These are phyloP conservation scores for Camponotus fellah DNA, from an alignment of 2,888 invertebrate genomes.

Conservation along the genomic window DNA sequence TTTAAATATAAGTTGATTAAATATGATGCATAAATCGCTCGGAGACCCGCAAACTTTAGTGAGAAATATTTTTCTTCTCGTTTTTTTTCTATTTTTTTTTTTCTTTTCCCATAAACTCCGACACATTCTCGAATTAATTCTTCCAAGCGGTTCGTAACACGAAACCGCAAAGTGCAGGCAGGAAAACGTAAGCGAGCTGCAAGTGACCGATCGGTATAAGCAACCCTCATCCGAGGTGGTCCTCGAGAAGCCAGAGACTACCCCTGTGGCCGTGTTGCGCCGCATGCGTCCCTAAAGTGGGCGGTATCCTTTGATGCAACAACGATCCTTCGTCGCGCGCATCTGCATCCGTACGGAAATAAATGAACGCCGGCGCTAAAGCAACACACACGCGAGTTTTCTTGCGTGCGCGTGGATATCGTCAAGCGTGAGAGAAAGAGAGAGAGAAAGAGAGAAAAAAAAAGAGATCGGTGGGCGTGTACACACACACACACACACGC, in stretches of 20 bases:
- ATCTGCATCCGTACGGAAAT: conserved; percentile 36
- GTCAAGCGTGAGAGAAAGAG: conserved; percentile 69
- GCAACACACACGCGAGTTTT: conserved; percentile 19
- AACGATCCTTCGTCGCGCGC: conserved; percentile 24
- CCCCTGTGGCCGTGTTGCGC: neutral
- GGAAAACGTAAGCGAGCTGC: conserved; percentile 2
- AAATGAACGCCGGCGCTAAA: conserved; percentile 56
- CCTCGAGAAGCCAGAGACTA: conserved; percentile 28
- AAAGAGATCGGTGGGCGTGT: conserved; percentile 77
- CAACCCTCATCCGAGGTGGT: conserved; percentile 24
- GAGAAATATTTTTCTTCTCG: neutral
- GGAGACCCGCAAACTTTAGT: neutral
- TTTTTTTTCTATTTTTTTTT: neutral
- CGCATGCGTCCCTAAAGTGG: conserved; percentile 27
- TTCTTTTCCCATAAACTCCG: neutral
- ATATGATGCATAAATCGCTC: neutral
- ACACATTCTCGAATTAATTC: neutral
- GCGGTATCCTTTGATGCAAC: conserved; percentile 51
- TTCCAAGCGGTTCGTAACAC: conserved; percentile 11
- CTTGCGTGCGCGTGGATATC: conserved; percentile 74
- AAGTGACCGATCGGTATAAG: conserved; percentile 30
- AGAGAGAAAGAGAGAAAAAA: no score
- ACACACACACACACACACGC: neutral
- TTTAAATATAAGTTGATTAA: neutral
- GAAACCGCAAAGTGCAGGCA: conserved; percentile 42